Conservation (phyloP, 2,797 vertebrate species). For the Sparidentex hasta region DNA sequence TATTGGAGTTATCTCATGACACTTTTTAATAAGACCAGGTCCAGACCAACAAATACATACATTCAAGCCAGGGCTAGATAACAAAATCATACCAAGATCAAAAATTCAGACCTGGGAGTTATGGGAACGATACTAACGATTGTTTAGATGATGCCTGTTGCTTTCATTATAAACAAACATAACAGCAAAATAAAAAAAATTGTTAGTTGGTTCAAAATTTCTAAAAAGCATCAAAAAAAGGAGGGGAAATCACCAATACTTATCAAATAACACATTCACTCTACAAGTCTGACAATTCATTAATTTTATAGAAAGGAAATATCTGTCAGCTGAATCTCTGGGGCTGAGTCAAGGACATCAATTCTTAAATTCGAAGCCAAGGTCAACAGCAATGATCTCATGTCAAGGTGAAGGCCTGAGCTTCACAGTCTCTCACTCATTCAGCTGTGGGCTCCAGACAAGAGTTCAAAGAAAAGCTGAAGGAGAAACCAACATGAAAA, state of each 20-base stretch:
- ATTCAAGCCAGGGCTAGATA: too few relatives aligned
- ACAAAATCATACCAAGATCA: neutral
- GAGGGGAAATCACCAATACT: neutral
- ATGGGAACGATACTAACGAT: neutral
- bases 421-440: neutral
- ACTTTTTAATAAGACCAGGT: too few relatives aligned
- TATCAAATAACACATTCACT: neutral
- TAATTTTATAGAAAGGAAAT: neutral
- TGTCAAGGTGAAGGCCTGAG: neutral
- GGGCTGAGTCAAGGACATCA: neutral
- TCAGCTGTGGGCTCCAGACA: neutral
- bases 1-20: too few relatives aligned
- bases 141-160: neutral
- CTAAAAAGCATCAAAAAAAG: neutral
- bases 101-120: neutral
- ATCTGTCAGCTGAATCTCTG: neutral
- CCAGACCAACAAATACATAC: too few relatives aligned
- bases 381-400: conserved; percentile 9
- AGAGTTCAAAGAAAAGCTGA: conserved; percentile 4
- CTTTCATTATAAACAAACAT: neutral
- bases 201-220: too few relatives aligned
- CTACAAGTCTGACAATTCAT: neutral
- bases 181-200: neutral
- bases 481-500: neutral
- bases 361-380: neutral